phyloP scores from a whole-genome alignment of 2,888 invertebrate genomes.

The Synergus gifuensis region DNA sequence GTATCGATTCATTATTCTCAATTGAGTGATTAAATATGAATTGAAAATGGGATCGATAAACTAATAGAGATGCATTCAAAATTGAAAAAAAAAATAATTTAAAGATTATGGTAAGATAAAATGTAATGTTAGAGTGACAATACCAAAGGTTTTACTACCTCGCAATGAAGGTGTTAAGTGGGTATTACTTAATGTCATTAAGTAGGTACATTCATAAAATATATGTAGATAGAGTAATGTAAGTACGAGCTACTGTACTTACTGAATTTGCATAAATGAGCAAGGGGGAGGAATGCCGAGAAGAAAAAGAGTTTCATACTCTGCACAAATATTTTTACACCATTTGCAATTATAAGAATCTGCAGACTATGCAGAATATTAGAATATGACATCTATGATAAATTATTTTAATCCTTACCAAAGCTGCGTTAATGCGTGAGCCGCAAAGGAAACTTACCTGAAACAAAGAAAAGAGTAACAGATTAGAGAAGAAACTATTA shows the following conservation, averaged over 20 bases:
- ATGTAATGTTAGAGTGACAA: neutral
- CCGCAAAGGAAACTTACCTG: too few relatives aligned
- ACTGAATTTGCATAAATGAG: conserved; percentile 17
- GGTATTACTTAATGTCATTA: conserved; percentile 21
- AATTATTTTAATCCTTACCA: too few relatives aligned
- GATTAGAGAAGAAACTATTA: too few relatives aligned
- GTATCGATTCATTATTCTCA: neutral
- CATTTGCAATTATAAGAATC: neutral
- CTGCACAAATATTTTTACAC: neutral
- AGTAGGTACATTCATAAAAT: conserved; percentile 21
- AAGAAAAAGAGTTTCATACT: neutral
- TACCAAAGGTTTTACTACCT: neutral
- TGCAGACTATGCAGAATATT: neutral
- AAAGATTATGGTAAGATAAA: neutral
- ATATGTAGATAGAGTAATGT: conserved; percentile 14
- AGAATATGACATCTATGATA: too few relatives aligned
- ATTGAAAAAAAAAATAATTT: too few relatives aligned
- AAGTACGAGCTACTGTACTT: neutral
- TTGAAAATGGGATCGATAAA: neutral
- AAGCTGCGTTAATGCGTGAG: too few relatives aligned
- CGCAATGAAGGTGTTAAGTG: conserved; percentile 25
- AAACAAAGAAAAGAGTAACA: too few relatives aligned
- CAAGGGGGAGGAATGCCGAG: conserved; percentile 2
- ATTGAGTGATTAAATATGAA: too few relatives aligned
- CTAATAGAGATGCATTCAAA: too few relatives aligned